Evolutionary conservation across 2,113 vertebrate species (phyloP).

Genomic region (Alces alces): DNA sequence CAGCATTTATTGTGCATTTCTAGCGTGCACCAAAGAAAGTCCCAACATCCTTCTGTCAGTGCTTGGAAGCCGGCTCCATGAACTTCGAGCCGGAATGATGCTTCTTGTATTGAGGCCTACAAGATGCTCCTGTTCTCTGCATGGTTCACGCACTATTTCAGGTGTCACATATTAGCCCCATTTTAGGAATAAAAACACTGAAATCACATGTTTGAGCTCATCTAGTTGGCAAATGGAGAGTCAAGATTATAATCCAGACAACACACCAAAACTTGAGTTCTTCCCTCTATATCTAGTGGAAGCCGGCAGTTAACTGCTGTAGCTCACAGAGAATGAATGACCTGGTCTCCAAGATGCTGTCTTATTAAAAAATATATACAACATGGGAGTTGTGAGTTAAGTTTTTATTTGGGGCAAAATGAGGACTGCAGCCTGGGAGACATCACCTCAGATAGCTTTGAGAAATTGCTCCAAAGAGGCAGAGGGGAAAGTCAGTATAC

Average conservation of each 20-base stretch:
- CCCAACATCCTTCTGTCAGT: accelerated
- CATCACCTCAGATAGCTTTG: background rate
- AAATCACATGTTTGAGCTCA: too few relatives aligned
- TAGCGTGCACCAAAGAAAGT: background rate
- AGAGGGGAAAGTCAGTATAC: background rate
- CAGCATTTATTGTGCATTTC: background rate
- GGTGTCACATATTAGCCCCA: background rate
- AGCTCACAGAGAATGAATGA: background rate
- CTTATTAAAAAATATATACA: background rate
- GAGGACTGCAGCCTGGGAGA: background rate
- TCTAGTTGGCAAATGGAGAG: background rate
- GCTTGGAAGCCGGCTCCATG: too few relatives aligned
- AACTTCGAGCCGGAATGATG: accelerated
- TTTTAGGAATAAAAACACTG: background rate
- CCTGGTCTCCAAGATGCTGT: accelerated
- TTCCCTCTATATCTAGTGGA: background rate
- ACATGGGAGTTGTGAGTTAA: background rate
- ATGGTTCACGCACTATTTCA: background rate
- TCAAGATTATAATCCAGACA: background rate
- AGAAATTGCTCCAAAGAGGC: background rate
- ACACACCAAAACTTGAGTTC: background rate
- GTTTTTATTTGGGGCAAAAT: background rate
- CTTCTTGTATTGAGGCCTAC: accelerated
- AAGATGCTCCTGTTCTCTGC: too few relatives aligned
- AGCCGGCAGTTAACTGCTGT: background rate